phyloP scores from a whole-genome alignment of 92 coral and sea anemone species.

The Porites divaricata region DNA sequence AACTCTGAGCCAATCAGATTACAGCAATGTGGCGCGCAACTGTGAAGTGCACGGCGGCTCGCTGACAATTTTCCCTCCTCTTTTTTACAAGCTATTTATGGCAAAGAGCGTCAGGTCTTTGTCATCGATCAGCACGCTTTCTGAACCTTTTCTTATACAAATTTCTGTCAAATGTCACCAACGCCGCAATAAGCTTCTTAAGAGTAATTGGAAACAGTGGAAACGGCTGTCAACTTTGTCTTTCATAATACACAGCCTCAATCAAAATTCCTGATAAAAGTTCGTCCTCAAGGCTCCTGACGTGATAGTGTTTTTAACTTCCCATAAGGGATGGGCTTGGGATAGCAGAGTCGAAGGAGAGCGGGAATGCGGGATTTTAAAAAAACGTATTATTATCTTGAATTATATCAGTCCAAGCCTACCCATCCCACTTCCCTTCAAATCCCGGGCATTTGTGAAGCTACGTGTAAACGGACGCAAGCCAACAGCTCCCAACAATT shows the following conservation, averaged over 20 bases:
- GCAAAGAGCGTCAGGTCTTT: background rate
- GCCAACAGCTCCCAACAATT: no score
- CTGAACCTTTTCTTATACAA: background rate
- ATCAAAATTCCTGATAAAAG: background rate
- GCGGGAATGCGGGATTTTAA: no score
- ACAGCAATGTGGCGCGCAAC: constrained; percentile 79
- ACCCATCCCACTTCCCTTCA: no score
- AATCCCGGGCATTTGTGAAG: no score
- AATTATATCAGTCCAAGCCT: no score
- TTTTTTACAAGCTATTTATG: constrained; percentile 15
- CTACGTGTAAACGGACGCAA: no score
- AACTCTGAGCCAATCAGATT: constrained; percentile 77
- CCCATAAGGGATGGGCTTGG: no score
- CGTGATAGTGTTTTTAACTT: no score
- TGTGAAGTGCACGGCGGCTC: constrained; percentile 71
- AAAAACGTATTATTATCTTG: no score
- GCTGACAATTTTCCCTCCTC: constrained; percentile 50
- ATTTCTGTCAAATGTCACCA: background rate
- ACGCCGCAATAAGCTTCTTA: background rate
- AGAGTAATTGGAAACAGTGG: no score
- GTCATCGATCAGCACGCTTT: background rate
- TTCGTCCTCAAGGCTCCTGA: no score
- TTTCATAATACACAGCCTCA: background rate
- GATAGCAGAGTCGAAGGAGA: no score
- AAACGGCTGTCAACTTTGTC: background rate